Evolutionary conservation across 2,888 invertebrate genomes (phyloP).

Genomic region (Lomographa bimaculata): DNA sequence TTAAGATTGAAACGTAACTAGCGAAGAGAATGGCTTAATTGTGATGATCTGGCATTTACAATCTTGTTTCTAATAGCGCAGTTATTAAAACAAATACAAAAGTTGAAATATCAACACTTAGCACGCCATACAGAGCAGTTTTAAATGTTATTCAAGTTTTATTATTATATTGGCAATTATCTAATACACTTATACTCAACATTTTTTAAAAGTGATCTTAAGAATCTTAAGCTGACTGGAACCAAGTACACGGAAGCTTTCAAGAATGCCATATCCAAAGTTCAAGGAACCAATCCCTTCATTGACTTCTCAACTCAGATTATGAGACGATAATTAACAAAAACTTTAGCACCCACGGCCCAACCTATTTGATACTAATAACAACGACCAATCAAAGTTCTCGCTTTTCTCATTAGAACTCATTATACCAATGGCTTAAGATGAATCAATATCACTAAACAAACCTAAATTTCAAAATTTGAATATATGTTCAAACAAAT

Average conservation of each 20-base stretch:
- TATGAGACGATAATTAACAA: conserved; percentile 30
- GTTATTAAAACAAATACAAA: conserved; percentile 15
- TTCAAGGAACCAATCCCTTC: conserved; percentile 27
- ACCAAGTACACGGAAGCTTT: conserved; percentile 6
- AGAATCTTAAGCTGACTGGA: too few species aligned
- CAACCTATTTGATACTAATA: conserved; percentile 41
- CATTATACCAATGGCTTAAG: conserved; percentile 44
- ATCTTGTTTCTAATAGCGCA: conserved; percentile 7
- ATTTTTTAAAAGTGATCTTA: too few species aligned
- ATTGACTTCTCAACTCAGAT: conserved; percentile 27
- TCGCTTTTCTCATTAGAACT: conserved; percentile 50
- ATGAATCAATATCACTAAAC: conserved; percentile 46
- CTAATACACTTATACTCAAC: too few species aligned
- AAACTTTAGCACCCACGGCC: conserved; percentile 31
- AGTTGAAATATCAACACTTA: conserved; percentile 3
- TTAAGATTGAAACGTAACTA: conserved; percentile 13
- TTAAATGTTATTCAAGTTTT: background rate
- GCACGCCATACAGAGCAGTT: background rate
- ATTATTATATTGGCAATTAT: too few species aligned
- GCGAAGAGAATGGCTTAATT: conserved; percentile 20
- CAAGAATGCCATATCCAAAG: conserved; percentile 20
- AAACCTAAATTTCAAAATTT: conserved; percentile 21
- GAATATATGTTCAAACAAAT: conserved; percentile 25
- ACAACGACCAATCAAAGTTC: conserved; percentile 51
- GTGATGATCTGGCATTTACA: conserved; percentile 15